Evolutionary conservation across 2,888 invertebrate species (phyloP), one percentile per base, ranked within the genome.

Genomic region (Mycalesis mineus): DNA sequence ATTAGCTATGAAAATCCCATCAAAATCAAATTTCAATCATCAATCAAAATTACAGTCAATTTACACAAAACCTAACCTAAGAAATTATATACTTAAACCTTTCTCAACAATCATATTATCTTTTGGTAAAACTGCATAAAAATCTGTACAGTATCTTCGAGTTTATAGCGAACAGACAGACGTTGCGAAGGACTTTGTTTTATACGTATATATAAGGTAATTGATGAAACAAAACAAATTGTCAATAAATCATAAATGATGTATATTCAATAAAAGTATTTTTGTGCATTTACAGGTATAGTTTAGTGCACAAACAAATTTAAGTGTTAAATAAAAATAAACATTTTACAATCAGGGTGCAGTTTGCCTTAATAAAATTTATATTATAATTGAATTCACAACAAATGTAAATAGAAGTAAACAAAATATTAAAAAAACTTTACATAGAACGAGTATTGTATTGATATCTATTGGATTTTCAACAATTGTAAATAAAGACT

Each of bases 261-360:
- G n/a, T 49, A 33, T 49, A 37, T 22, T 22, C 22, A 49, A 22
- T 8, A 49, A 49, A 49, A 37, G 22, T 49, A 48, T n/a, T 48
- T 47, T 49, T 49, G 49, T 49, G 49, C 49, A 37, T n/a, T 48
- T 49, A 48, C 33, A 48, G 48, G 48, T 48, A 37, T 37, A 22
- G 9, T 49, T 37, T 22, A 28, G 49, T 39, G 49, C 49, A 22
- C 28, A 13, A 29, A 29, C 8, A 36, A 36, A 36, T 11, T 22
- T 22, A 36, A 36, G 11, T 11, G 11, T 36, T 9, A 11, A 11
- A 5, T 33, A 9, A 9, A 9, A 7, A 33, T 36, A 36, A 11
- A 36, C 36, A 11, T 36, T 36, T 36, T 15, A 41, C 17, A 9
- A 0, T 40, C 2, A 6, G 2, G 14, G 14, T 40, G 22, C 28